These are phyloP conservation scores for Alethe diademata DNA, from an alignment of 2,113 vertebrate species.

Conservation along the genomic window DNA sequence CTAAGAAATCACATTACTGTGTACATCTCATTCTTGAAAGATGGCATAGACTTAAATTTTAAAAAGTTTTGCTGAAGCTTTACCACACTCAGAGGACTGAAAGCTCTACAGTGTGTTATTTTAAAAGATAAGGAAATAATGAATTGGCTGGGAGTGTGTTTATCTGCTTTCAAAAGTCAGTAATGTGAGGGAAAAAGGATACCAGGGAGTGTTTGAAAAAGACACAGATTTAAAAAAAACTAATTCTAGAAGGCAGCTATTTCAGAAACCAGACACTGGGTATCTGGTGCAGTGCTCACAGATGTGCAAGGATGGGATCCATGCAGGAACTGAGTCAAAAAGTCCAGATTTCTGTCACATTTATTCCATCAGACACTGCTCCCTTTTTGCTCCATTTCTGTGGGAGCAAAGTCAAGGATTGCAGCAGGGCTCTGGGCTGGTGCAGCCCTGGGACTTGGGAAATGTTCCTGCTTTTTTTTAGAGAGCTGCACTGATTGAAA, in stretches of 20 bases:
- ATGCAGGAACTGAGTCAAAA: background rate
- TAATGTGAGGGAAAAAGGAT: background rate
- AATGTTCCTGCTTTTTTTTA: background rate
- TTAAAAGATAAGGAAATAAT: slow-evolving; percentile 10
- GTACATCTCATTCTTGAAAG: background rate
- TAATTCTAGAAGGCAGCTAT: background rate
- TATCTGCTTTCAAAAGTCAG: background rate
- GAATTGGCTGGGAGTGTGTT: background rate
- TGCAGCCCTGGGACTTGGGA: background rate
- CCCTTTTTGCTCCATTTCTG: too few relatives aligned
- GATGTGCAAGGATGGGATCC: background rate
- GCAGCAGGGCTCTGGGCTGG: background rate
- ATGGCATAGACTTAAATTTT: background rate
- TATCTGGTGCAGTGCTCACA: background rate
- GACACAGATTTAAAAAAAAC: background rate
- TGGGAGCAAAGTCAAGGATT: too few relatives aligned
- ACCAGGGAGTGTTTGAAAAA: background rate
- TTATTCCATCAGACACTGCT: background rate
- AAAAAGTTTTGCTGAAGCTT: background rate
- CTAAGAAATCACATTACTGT: background rate
- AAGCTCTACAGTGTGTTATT: background rate
- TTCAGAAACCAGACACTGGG: background rate
- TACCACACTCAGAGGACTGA: background rate
- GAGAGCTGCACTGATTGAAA: background rate
- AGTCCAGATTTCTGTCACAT: rapidly evolving